Percentiles rank a stretch among this genome's conserved stretches.
Evolutionary conservation across 2,113 vertebrate species (phyloP).

Genomic region (Menidia beryllina): DNA sequence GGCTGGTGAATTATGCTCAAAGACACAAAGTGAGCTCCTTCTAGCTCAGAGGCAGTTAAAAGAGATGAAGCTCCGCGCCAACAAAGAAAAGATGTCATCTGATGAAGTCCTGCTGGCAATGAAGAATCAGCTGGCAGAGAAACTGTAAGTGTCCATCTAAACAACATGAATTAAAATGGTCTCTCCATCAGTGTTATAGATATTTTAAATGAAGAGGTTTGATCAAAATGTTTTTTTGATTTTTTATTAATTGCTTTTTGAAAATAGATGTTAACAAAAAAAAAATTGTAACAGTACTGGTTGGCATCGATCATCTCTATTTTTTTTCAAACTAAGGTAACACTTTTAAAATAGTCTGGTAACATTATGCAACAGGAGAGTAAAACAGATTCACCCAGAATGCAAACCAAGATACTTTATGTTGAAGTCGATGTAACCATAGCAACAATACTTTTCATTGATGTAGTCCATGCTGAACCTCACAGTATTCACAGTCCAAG

Average conservation of each 20-base stretch:
- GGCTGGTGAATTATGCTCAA: slow-evolving; percentile 46
- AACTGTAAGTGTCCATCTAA: slow-evolving; percentile 69
- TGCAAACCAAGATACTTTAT: slow-evolving; percentile 7
- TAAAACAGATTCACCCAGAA: background rate
- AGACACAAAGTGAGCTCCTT: slow-evolving; percentile 48
- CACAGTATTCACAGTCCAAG: background rate
- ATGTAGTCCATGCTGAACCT: background rate
- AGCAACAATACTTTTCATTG: slow-evolving; percentile 25
- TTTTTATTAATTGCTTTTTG: too few species aligned
- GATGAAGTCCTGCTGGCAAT: slow-evolving; percentile 17
- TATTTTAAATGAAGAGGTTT: background rate
- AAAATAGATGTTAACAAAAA: background rate
- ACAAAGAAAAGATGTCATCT: slow-evolving; percentile 51
- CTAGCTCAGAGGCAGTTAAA: slow-evolving; percentile 49
- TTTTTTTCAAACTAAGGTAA: background rate
- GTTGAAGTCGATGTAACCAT: slow-evolving; percentile 21
- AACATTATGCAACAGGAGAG: background rate
- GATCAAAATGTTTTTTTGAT: too few species aligned
- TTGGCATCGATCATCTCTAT: too few species aligned
- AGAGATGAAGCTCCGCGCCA: slow-evolving; percentile 43
- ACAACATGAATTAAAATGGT: background rate
- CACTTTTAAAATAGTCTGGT: too few species aligned
- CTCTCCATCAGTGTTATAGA: background rate
- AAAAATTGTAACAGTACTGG: too few species aligned
- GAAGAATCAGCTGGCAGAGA: slow-evolving; percentile 48